Conservation (phyloP, 2,113 vertebrate genomes). For the Onychorhynchus coronatus region DNA sequence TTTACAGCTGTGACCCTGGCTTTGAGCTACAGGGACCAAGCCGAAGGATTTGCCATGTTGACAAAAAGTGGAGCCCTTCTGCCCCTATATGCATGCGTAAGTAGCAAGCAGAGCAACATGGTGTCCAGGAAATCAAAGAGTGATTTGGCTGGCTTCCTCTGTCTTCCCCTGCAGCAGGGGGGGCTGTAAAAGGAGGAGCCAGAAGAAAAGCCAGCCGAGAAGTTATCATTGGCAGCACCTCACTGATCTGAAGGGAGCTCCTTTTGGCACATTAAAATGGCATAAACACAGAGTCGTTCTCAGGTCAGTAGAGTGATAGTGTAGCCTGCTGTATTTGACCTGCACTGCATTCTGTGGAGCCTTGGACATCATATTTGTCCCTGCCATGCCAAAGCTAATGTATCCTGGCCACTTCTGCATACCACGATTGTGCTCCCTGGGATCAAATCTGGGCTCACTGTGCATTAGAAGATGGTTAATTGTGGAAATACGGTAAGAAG, state of each 20-base stretch:
- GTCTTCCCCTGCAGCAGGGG: neutral
- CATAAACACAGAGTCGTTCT: neutral
- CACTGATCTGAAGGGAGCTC: neutral
- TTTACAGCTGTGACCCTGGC: constrained; percentile 66
- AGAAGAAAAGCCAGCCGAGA: neutral
- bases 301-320: neutral
- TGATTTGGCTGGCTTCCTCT: neutral
- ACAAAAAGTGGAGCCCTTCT: constrained; percentile 63
- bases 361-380: neutral
- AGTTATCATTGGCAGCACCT: neutral
- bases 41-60: constrained; percentile 65
- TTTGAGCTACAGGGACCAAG: constrained; percentile 68
- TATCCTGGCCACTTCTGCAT: neutral
- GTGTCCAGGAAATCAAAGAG: neutral
- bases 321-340: neutral
- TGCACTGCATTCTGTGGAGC: neutral
- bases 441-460: neutral
- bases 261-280: neutral
- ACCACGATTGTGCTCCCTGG: neutral
- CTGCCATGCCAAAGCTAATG: neutral
- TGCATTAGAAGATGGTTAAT: neutral
- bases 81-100: constrained; percentile 53
- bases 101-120: neutral
- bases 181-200: neutral
- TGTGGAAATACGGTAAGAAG: neutral